phyloP scores from a whole-genome alignment of 64 coral and sea anemone genomes.

The Stichodactyla mertensii region DNA sequence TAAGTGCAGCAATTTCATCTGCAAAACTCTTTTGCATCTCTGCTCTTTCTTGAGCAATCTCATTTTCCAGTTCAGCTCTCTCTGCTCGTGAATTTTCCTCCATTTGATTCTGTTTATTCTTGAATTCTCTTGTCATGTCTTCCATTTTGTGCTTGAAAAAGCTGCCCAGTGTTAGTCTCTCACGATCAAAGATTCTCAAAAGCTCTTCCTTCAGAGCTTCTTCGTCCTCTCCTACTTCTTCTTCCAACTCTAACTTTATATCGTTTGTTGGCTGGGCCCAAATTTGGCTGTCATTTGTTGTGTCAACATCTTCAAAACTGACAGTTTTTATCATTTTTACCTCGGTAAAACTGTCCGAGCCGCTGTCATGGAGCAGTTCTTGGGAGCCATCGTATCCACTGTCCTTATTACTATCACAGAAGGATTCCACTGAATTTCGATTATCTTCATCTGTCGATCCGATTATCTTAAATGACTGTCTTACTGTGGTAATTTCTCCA shows the following conservation, averaged over 20 bases:
- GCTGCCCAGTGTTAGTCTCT: conserved; percentile 52
- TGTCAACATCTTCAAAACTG: conserved; percentile 25
- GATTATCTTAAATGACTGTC: neutral
- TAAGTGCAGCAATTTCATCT: conserved; percentile 74
- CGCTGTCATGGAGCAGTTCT: neutral
- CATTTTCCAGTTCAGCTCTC: conserved; percentile 55
- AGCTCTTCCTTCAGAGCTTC: conserved; percentile 77
- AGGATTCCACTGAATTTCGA: neutral
- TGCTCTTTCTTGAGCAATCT: conserved; percentile 65
- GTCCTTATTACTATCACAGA: neutral
- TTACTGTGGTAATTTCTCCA: conserved; percentile 16
- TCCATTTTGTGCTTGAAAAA: conserved; percentile 86
- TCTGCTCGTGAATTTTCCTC: conserved; percentile 63
- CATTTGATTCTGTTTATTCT: conserved; percentile 50
- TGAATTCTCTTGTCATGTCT: conserved; percentile 40
- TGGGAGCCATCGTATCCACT: conserved; percentile 14
- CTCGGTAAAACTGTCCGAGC: neutral
- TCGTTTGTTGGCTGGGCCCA: neutral
- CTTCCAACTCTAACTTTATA: neutral
- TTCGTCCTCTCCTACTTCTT: conserved; percentile 62
- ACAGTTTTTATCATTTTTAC: conserved; percentile 10
- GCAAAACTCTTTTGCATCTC: conserved; percentile 87
- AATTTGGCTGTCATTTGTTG: neutral
- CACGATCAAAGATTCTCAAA: conserved; percentile 83
- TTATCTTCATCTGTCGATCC: neutral